Evolutionary conservation across 1,140 invertebrate species (phyloP), one percentile per base, ranked within the genome.

Genomic region (Metaphire vulgaris): DNA sequence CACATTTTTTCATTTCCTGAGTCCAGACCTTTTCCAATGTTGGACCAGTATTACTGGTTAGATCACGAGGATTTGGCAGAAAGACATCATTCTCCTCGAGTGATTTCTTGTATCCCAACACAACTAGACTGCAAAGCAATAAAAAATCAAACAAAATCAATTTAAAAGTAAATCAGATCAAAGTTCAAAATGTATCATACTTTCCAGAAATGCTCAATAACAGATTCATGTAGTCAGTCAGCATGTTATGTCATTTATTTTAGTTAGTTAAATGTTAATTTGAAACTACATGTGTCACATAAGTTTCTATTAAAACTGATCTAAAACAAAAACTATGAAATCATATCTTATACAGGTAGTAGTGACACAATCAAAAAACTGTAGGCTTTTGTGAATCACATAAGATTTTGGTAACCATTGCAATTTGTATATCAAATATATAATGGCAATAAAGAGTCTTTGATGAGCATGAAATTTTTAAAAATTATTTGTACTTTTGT

Each of bases 21-120:
- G 90, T 88, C 92, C 93, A 96, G 84, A 92, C 89, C 86, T 92
- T 91, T 77, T 95, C 92, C 83, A 97, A 97, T 69, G 88, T 87
- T 14, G 92, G 92, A 72, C 94, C 90, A 2, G 96, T 90, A 85
- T 91, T 90, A 64, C 86, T 87, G 15, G 94, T 91, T 34, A 90
- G 90, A 83, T 98, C 93, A 80, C 91, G 90, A 2, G 91, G 90
- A 80, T 94, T 93, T 83, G 97, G 89, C 69, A 92, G 90, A 94
- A 95, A 98, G 0, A 97, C 85, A 86, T 97, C 93, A 66, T 88
- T 87, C 68, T 90, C 89, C 80, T 92, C 91, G 33, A 98, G 86
- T 16, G 93, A 92, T 78, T 91, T 90, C 78, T 89, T 89, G 84
- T 91, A 96, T 1, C 94, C 94, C 76, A 89, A 90, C 87, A 91